Evolutionary conservation across 1,140 invertebrate genomes (phyloP).

Genomic region (Drosophila kanapiae): DNA sequence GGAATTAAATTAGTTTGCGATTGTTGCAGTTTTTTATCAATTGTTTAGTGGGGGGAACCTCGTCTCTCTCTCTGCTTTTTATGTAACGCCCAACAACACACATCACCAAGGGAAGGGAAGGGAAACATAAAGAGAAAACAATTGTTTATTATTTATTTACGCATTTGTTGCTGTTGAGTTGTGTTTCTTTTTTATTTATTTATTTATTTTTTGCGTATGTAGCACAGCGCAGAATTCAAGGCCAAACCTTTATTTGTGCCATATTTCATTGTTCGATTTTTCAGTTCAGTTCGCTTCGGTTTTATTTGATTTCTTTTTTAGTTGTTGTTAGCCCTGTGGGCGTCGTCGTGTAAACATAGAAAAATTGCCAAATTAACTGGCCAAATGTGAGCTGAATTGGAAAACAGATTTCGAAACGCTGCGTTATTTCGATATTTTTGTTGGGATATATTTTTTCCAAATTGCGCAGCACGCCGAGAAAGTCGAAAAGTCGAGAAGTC

Average conservation of each 20-base stretch:
- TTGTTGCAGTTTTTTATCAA: constrained; percentile 9
- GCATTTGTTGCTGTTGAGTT: constrained; percentile 27
- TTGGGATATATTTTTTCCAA: constrained; percentile 18
- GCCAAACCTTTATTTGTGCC: constrained; percentile 76
- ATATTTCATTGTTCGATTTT: constrained; percentile 37
- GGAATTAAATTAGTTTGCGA: constrained; percentile 15
- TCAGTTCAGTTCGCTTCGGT: constrained; percentile 2
- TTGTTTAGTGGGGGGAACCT: constrained; percentile 9
- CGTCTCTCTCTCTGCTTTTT: constrained; percentile 1
- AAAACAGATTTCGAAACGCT: constrained; percentile 54
- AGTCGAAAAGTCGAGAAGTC: constrained; percentile 1
- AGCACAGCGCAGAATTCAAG: constrained; percentile 64
- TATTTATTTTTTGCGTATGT: constrained; percentile 38
- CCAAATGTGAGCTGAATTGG: constrained; percentile 39
- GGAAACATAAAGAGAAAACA: constrained; percentile 59
- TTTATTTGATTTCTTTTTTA: constrained; percentile 3
- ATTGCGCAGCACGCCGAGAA: constrained; percentile 25
- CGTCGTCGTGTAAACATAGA: constrained; percentile 58
- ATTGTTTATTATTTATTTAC: constrained; percentile 71
- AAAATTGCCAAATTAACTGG: constrained; percentile 61
- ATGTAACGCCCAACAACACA: constrained; percentile 20
- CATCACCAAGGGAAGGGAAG: constrained; percentile 6
- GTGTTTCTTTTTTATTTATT: too few species aligned
- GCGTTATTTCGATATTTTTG: constrained; percentile 2
- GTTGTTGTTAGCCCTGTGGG: neutral